Conservation (phyloP, 2,797 vertebrate genomes). For the Chaetodon trifasciatus region DNA sequence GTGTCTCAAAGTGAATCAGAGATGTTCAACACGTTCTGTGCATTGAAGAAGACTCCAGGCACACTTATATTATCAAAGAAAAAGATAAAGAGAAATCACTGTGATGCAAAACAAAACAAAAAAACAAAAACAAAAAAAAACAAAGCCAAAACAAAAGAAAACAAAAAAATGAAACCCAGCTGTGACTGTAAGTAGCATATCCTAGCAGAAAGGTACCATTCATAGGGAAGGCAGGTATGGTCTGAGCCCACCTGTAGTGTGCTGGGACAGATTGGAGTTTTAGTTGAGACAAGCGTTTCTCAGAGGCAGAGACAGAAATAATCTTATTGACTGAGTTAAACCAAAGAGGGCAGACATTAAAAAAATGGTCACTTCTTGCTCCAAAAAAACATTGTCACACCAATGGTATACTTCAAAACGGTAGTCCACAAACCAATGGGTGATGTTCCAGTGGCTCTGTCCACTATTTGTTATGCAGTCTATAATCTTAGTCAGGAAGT, state of each 20-base stretch:
- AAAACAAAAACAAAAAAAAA: neutral
- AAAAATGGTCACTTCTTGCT: neutral
- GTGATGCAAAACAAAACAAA: neutral
- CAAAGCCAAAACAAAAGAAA: too few species aligned
- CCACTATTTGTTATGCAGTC: too few species aligned
- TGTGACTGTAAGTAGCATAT: neutral
- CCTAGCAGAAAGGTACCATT: neutral
- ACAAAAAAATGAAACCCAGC: neutral
- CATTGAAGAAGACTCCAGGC: neutral
- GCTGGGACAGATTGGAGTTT: neutral
- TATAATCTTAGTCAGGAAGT: neutral
- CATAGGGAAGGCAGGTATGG: neutral
- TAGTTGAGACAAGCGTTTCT: neutral
- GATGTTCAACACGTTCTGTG: neutral
- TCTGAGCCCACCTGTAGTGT: neutral
- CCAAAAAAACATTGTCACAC: too few species aligned
- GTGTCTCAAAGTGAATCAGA: neutral
- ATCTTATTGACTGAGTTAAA: neutral
- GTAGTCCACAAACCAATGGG: too few species aligned
- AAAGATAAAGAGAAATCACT: neutral
- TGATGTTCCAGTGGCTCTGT: too few species aligned
- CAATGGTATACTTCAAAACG: too few species aligned
- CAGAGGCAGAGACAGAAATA: neutral
- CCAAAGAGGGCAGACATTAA: neutral
- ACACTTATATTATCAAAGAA: neutral